phyloP scores from a whole-genome alignment of 2,113 vertebrate genomes.

The Sylvia atricapilla region DNA sequence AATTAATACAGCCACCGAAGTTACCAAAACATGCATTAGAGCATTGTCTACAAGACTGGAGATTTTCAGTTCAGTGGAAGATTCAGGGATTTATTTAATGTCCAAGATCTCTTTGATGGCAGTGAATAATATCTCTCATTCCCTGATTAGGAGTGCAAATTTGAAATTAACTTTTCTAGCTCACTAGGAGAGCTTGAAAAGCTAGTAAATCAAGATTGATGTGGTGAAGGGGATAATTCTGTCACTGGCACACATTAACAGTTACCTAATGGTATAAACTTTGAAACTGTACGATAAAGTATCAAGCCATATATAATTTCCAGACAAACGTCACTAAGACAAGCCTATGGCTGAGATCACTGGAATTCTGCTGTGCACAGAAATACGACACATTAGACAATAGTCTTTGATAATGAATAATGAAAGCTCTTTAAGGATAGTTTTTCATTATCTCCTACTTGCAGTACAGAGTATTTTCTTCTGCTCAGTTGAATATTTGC shows the following conservation, averaged over 20 bases:
- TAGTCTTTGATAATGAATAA: background rate
- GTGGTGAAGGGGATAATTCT: background rate
- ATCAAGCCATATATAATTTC: background rate
- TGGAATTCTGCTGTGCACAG: background rate
- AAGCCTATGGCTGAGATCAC: background rate
- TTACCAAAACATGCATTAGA: background rate
- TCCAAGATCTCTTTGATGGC: background rate
- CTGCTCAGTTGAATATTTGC: background rate
- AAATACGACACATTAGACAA: background rate
- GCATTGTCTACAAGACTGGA: background rate
- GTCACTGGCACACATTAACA: background rate
- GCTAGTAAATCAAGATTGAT: background rate
- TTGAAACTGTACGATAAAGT: background rate
- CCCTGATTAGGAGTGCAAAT: background rate
- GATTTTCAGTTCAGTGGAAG: background rate
- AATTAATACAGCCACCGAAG: background rate
- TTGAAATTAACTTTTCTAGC: background rate
- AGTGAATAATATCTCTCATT: background rate
- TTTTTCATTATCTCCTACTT: background rate
- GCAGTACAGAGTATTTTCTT: background rate
- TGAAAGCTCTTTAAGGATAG: background rate
- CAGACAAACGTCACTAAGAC: background rate
- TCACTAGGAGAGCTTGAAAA: background rate
- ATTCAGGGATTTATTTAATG: background rate
- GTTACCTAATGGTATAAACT: background rate